Base-by-base conservation (phyloP, 2,797 vertebrate species). In the Lithobates pipiens region DNA sequence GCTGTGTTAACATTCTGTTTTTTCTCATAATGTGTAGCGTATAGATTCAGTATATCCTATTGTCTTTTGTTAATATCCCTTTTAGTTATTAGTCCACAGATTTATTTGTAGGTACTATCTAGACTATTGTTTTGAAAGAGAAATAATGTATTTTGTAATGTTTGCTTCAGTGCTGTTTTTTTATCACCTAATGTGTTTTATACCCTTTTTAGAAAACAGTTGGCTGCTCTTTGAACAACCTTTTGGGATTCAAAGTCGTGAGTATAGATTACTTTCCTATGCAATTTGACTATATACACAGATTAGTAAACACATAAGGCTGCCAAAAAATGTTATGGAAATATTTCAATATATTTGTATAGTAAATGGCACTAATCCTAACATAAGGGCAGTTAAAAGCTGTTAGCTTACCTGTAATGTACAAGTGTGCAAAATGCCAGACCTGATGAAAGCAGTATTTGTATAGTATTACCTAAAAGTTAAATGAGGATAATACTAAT, bases 211-310 rank as follows among this genome's bases (percentile, higher is more conserved):
- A 87, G 86, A 39, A 61, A 70, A 25, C 76, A 87, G 86, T 87
- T 83, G 86, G 86, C 25, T 87, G 86, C 76, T 80, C 86, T 36
- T 36, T 87, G 39, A 80, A 29, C 67, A 84, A 80, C 71, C 76
- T 87, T 68, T 29, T 87, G 65, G 86, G 86, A 44, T 61, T 34
- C 54, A 44, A 74, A 42, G 85, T 87, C 80, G 85, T 87, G 78
- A 79, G 75, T 15, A 27, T 36, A 70, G 15, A 36, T 82, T 18
- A 42, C 70, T 79, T 82, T 74, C 27, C 15, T 44, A 46, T 72
- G 21, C 16, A 2, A 78, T 73, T 54, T n/a, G 65, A 73, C 72
- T 78, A 71, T 74, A 74, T 86, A 46, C 85, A 54, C 42, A 68
- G 61, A 74, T 75, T 68, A 57, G 42, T 36, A 21, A 46, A 25